phyloP scores from a whole-genome alignment of 2,797 vertebrate species.

The Triplophysa bombifrons region DNA sequence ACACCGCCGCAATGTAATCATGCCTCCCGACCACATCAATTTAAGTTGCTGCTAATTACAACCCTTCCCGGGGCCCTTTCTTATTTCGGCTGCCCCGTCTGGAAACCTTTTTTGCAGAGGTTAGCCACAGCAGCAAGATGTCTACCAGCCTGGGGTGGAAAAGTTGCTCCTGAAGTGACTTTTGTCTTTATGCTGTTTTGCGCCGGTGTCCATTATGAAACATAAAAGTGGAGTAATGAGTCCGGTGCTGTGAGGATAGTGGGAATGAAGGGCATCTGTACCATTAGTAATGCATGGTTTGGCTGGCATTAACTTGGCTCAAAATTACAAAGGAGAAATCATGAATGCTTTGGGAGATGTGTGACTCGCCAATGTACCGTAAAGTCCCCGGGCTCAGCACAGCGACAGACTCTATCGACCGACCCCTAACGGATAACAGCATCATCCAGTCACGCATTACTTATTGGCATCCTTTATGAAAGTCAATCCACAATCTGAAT shows the following conservation, averaged over 20 bases:
- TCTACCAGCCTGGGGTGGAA: slow-evolving; percentile 12
- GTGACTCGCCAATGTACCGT: slow-evolving; percentile 69
- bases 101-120: slow-evolving; percentile 67
- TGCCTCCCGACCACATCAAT: slow-evolving; percentile 70
- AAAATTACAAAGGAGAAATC: slow-evolving; percentile 47
- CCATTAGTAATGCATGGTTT: slow-evolving; percentile 31
- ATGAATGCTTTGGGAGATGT: slow-evolving; percentile 70
- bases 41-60: slow-evolving; percentile 54
- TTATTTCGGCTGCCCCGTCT: slow-evolving; percentile 61
- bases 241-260: not conserved
- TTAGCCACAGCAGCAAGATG: slow-evolving; percentile 64
- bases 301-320: slow-evolving; percentile 26
- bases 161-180: slow-evolving; percentile 18
- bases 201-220: not conserved
- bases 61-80: slow-evolving; percentile 41
- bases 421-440: slow-evolving; percentile 13
- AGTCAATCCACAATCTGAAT: slow-evolving; percentile 8
- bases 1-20: slow-evolving; percentile 67
- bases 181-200: slow-evolving; percentile 3
- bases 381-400: slow-evolving; percentile 18
- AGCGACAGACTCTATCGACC: not conserved
- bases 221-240: slow-evolving; percentile 17
- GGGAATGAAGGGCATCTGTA: slow-evolving; percentile 20
- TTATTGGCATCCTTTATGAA: slow-evolving; percentile 34
- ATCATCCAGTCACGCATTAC: slow-evolving; percentile 36